Evolutionary conservation across 2,113 vertebrate species (phyloP), one percentile per base, ranked within the genome.

Genomic region (Alethe diademata): DNA sequence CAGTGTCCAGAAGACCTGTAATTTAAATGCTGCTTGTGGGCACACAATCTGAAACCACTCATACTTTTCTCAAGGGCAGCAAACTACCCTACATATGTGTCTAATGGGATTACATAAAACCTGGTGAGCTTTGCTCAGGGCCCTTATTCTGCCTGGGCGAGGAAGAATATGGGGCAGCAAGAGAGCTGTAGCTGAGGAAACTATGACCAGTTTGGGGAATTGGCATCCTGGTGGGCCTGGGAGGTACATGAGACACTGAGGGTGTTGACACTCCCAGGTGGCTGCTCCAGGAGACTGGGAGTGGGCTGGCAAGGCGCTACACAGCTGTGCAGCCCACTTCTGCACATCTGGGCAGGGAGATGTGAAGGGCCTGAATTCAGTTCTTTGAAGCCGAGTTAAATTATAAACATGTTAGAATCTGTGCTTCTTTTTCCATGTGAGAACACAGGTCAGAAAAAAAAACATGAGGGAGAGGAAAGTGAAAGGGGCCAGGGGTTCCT

Each of bases 181-280:
- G 81, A 0, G 0, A 57, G 7, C 13, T 58, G 17, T 69, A n/a
- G 14, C 14, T 42, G 50, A 65, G 20, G 38, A 28, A 62, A 33
- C 18, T 9, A 16, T 14, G 22, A 64, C 2, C 7, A 25, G 7
- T 29, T n/a, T 60, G 31, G 29, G 43, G 11, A 89, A 36, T 2
- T 2, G 8, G n/a, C 31, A 67, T 40, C 38, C 33, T 80, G 24
- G 35, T 2, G 4, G 40, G 5, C 28, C 51, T 58, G 22, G 19
- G 43, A 71, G 47, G 24, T 14, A n/a, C 19, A 4, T 0, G 14
- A 28, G 45, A 10, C 2, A 3, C 17, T 4, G 8, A 5, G 11
- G 6, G 1, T 25, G 11, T 53, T 79, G 22, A 15, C 12, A 35
- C 5, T 62, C 10, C 40, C 33, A 48, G 38, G 11, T 38, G 5